Conservation (phyloP, 2,797 vertebrate species). For the Alca torda region DNA sequence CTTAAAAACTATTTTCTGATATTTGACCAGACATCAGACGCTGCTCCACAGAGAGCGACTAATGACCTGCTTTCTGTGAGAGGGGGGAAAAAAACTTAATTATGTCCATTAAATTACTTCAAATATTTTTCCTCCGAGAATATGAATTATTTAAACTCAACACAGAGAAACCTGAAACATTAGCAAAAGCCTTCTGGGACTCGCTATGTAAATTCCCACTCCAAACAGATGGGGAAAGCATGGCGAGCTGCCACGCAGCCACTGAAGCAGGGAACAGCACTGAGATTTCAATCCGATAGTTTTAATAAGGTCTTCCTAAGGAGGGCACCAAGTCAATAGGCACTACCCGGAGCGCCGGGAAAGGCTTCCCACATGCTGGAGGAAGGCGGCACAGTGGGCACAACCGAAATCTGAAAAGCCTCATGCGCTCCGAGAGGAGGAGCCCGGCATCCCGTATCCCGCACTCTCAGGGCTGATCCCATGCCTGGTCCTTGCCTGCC, state of each 20-base stretch:
- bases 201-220: conserved; percentile 67
- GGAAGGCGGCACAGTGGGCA: not conserved
- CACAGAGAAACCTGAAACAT: conserved; percentile 75
- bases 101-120: conserved; percentile 69
- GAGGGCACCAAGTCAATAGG: conserved; percentile 7
- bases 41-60: conserved; percentile 32
- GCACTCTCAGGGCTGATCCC: accelerated
- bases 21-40: conserved; percentile 36
- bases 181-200: conserved; percentile 69
- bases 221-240: conserved; percentile 74
- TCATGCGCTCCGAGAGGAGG: not conserved
- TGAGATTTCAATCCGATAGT: conserved; percentile 49
- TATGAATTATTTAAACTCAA: conserved; percentile 76
- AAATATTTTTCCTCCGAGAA: conserved; percentile 71
- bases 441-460: not conserved
- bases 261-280: conserved; percentile 58
- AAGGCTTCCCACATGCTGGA: not conserved
- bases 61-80: conserved; percentile 43
- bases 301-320: conserved; percentile 56
- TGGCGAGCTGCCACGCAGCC: conserved; percentile 70
- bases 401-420: not conserved
- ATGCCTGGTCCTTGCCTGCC: not conserved
- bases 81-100: conserved; percentile 47
- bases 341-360: not conserved
- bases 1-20: conserved; percentile 4